Evolutionary conservation across 64 coral and sea anemone species (phyloP).

Genomic region (Anthopleura sola): DNA sequence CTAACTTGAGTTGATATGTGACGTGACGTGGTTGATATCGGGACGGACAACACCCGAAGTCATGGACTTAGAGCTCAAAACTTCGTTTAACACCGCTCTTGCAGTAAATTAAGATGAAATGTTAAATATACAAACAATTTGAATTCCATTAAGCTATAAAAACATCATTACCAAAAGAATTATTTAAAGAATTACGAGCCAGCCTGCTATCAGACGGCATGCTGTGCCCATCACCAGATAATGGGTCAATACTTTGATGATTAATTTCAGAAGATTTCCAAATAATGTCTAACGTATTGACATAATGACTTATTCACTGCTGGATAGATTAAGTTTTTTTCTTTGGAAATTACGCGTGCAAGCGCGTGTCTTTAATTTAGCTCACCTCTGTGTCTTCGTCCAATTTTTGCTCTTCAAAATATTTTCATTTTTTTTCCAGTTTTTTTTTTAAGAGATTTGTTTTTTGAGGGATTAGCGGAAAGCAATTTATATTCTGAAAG

Average conservation of each 20-base stretch:
- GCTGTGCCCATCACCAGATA: not conserved
- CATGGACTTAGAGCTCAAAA: too few relatives aligned
- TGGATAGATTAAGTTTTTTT: not conserved
- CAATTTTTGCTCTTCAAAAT: too few relatives aligned
- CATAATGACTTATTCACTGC: not conserved
- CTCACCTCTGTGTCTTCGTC: too few relatives aligned
- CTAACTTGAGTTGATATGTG: too few relatives aligned
- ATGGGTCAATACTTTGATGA: not conserved
- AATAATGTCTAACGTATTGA: not conserved
- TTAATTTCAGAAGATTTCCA: not conserved
- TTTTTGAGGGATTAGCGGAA: too few relatives aligned
- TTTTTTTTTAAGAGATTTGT: too few relatives aligned
- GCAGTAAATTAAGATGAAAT: not conserved
- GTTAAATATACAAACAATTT: not conserved
- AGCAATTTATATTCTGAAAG: too few relatives aligned
- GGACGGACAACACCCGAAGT: too few relatives aligned
- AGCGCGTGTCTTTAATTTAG: too few relatives aligned
- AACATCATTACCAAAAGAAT: not conserved
- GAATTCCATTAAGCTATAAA: not conserved
- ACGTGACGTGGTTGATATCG: too few relatives aligned
- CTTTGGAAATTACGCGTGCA: not conserved
- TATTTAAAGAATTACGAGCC: not conserved
- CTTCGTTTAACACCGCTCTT: not conserved
- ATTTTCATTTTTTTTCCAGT: too few relatives aligned
- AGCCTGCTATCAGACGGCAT: not conserved